Evolutionary conservation across 2,888 invertebrate genomes (phyloP).

Genomic region (Phaonia tiefii): DNA sequence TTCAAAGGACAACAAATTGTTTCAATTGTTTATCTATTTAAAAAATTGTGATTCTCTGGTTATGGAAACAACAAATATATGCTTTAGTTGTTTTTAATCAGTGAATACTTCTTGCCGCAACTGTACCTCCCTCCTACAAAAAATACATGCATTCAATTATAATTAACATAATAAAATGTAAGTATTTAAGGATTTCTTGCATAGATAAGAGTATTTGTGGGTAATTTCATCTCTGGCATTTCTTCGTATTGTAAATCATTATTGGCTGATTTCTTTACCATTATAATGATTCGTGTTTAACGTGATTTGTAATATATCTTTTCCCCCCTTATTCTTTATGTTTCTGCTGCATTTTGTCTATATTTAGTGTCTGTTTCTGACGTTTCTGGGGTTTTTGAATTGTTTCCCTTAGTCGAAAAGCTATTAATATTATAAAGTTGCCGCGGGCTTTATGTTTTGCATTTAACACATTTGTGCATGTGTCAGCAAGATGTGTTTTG

Average conservation of each 20-base stretch:
- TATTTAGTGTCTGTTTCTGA: not conserved
- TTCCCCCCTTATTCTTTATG: not conserved
- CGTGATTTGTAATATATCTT: constrained; percentile 13
- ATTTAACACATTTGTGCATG: constrained; percentile 40
- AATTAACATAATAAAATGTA: constrained; percentile 11
- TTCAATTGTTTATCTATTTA: too few relatives aligned
- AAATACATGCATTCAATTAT: not conserved
- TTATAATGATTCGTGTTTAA: constrained; percentile 5
- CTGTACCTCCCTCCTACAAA: too few relatives aligned
- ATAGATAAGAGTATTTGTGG: too few relatives aligned
- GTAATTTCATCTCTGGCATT: too few relatives aligned
- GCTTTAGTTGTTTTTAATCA: too few relatives aligned
- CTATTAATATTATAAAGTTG: not conserved
- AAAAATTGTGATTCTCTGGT: too few relatives aligned
- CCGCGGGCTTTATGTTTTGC: not conserved
- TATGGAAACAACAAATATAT: not conserved
- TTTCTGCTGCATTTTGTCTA: too few relatives aligned
- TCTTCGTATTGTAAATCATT: constrained; percentile 5
- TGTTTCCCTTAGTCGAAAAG: not conserved
- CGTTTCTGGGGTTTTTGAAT: not conserved
- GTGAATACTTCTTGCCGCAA: too few relatives aligned
- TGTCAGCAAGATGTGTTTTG: constrained; percentile 31
- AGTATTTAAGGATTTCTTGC: not conserved
- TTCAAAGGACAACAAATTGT: too few relatives aligned
- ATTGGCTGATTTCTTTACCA: constrained; percentile 1